These are phyloP conservation scores for Vannuccia rotundouncinata DNA, from an alignment of 2,888 invertebrate species.

Conservation along the genomic window DNA sequence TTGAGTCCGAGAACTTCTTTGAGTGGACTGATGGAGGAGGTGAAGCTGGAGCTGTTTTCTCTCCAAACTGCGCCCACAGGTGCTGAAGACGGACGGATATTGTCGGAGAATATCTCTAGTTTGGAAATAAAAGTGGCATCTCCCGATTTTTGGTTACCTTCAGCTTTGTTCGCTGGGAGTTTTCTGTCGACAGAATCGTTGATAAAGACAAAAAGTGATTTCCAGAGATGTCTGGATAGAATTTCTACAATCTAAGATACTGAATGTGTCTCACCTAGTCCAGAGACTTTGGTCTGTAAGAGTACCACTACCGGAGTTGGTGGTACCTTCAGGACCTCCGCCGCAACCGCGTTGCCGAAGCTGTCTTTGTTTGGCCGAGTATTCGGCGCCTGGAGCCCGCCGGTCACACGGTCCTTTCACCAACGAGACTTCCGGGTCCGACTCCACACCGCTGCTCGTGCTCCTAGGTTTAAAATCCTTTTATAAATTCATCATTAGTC, in stretches of 20 bases:
- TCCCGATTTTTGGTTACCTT: too few relatives aligned
- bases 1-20: not conserved
- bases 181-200: too few relatives aligned
- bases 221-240: too few relatives aligned
- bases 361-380: conserved; percentile 32
- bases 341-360: not conserved
- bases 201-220: too few relatives aligned
- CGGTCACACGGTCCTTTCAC: not conserved
- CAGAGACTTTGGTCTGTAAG: not conserved
- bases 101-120: too few relatives aligned
- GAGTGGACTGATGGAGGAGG: not conserved
- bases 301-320: not conserved
- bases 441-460: conserved; percentile 27
- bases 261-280: not conserved
- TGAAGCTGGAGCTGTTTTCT: not conserved
- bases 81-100: too few relatives aligned
- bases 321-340: not conserved
- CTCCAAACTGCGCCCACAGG: too few relatives aligned
- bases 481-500: too few relatives aligned
- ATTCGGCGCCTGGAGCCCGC: conserved; percentile 37
- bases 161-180: too few relatives aligned
- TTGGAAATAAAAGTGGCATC: too few relatives aligned
- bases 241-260: too few relatives aligned
- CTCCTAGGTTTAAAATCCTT: too few relatives aligned
- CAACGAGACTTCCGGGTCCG: not conserved